These are phyloP conservation scores for Drosophila prolongata DNA, from an alignment of 2,888 invertebrate species.

Conservation along the genomic window DNA sequence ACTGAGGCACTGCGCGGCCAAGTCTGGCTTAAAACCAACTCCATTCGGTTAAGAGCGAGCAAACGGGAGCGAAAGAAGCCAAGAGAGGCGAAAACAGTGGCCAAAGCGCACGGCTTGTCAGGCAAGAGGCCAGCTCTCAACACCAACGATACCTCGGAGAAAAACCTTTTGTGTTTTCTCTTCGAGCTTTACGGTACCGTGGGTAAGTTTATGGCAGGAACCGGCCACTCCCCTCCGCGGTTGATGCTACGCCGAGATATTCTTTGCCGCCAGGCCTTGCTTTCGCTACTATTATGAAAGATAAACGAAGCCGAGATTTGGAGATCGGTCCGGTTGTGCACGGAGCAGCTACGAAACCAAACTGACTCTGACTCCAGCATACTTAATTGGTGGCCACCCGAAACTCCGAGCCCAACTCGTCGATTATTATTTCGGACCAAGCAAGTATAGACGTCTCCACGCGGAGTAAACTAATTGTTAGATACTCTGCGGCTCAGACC, in stretches of 20 bases:
- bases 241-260: conserved; percentile 32
- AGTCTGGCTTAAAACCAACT: conserved; percentile 47
- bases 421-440: conserved; percentile 36
- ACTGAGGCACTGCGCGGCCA: conserved; percentile 32
- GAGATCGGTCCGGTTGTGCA: conserved; percentile 13
- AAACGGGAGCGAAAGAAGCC: conserved; percentile 3
- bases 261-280: conserved; percentile 24
- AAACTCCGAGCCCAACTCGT: conserved; percentile 33
- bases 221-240: conserved; percentile 29
- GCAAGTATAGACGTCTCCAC: conserved; percentile 13
- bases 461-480: conserved; percentile 27
- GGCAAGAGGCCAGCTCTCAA: conserved; percentile 3
- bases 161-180: conserved; percentile 20
- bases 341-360: conserved; percentile 25
- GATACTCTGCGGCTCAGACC: conserved; percentile 9
- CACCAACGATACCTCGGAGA: neutral
- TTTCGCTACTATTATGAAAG: conserved; percentile 43
- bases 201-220: conserved; percentile 36
- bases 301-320: conserved; percentile 18
- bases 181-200: conserved; percentile 42
- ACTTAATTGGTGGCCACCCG: conserved; percentile 35
- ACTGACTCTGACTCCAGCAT: conserved; percentile 32
- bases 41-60: conserved; percentile 13
- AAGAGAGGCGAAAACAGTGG: conserved; percentile 22
- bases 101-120: conserved; percentile 10